phyloP scores from a whole-genome alignment of 1,140 invertebrate genomes.

The Megalopta genalis region DNA sequence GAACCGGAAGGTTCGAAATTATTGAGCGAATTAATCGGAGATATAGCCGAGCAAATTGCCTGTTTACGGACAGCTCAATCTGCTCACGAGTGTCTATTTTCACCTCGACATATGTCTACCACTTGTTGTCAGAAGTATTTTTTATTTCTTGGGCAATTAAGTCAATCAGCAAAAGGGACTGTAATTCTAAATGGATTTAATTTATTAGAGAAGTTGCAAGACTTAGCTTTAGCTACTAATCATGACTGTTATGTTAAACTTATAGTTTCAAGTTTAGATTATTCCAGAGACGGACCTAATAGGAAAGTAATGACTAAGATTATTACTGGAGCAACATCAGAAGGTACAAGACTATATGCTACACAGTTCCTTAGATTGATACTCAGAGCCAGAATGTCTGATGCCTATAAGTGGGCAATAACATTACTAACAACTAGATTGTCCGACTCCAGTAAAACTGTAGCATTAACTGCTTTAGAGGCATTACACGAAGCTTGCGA shows the following conservation, averaged over 20 bases:
- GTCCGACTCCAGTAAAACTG: constrained; percentile 87
- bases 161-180: constrained; percentile 86
- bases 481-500: constrained; percentile 96
- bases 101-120: constrained; percentile 91
- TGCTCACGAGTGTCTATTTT: constrained; percentile 93
- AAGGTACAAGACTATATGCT: constrained; percentile 91
- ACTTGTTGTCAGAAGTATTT: constrained; percentile 97
- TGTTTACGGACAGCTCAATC: constrained; percentile 87
- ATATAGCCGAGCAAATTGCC: constrained; percentile 88
- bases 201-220: constrained; percentile 89
- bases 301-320: constrained; percentile 80
- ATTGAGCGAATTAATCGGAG: constrained; percentile 89
- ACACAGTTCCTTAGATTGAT: constrained; percentile 94
- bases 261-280: constrained; percentile 94
- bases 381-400: constrained; percentile 84
- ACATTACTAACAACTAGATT: constrained; percentile 90
- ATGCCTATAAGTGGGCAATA: constrained; percentile 87
- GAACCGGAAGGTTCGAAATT: constrained; percentile 82
- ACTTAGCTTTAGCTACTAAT: constrained; percentile 89
- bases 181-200: constrained; percentile 88
- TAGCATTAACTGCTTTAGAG: constrained; percentile 89
- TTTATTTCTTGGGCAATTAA: constrained; percentile 93
- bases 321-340: constrained; percentile 85
- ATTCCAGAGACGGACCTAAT: constrained; percentile 83
- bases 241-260: constrained; percentile 96